Conservation (phyloP, 2,113 vertebrate genomes). For the Pardalotus punctatus region DNA sequence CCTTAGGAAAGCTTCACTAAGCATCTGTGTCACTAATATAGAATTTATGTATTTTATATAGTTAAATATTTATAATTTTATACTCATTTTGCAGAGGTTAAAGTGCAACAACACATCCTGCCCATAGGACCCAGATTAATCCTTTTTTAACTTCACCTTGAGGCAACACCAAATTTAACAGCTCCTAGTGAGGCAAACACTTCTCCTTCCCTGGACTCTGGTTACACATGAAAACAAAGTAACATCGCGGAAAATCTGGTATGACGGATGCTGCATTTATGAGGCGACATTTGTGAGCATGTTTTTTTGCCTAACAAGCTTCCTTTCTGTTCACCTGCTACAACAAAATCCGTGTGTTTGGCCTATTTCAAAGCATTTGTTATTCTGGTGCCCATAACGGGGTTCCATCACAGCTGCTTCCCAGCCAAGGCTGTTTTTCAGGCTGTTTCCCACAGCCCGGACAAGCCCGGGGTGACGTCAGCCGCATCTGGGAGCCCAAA, state of each 20-base stretch:
- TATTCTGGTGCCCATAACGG: fast-evolving
- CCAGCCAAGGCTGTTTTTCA: background rate
- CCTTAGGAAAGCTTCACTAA: background rate
- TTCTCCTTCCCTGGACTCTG: background rate
- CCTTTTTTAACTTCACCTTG: background rate
- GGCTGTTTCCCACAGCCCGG: background rate
- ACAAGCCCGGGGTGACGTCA: background rate
- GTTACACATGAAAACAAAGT: background rate
- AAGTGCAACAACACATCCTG: background rate
- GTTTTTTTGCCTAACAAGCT: background rate
- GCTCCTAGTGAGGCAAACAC: fast-evolving
- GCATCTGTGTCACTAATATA: background rate
- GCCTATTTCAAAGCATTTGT: background rate
- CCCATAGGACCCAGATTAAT: background rate
- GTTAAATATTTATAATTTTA: background rate
- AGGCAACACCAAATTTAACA: background rate
- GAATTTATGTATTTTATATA: background rate
- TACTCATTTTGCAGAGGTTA: background rate
- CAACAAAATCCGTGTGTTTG: fast-evolving
- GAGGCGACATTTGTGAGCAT: background rate
- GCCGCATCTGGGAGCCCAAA: background rate
- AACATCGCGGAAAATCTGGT: fast-evolving
- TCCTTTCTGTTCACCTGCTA: background rate
- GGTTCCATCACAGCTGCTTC: background rate
- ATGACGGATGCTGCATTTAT: fast-evolving